phyloP scores from a whole-genome alignment of 2,888 invertebrate species.

The Brenthis daphne region DNA sequence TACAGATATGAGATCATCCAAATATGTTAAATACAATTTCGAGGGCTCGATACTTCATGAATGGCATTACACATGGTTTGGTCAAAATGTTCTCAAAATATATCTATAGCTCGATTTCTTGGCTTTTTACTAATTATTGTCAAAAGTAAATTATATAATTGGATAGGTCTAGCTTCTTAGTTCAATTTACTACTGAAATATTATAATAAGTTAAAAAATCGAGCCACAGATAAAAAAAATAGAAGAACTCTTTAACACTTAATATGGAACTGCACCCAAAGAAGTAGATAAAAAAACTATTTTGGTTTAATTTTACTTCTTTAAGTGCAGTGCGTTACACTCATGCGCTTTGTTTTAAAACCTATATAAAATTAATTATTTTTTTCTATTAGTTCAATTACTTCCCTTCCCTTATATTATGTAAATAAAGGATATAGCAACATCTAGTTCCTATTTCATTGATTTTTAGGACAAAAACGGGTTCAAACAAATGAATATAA shows the following conservation, averaged over 20 bases:
- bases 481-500: too few relatives aligned
- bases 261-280: slow-evolving; percentile 23
- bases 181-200: background rate
- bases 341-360: slow-evolving; percentile 21
- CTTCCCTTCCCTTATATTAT: background rate
- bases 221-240: slow-evolving; percentile 15
- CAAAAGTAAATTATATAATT: background rate
- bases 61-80: slow-evolving; percentile 24
- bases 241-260: slow-evolving; percentile 9
- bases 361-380: background rate
- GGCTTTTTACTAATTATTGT: background rate
- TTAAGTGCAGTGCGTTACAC: slow-evolving; percentile 22
- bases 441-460: too few relatives aligned
- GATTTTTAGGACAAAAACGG: too few relatives aligned
- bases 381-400: background rate
- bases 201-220: slow-evolving; percentile 2
- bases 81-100: slow-evolving; percentile 12
- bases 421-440: background rate
- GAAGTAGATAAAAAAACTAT: slow-evolving; percentile 13
- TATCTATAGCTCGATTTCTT: slow-evolving; percentile 12
- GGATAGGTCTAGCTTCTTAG: background rate
- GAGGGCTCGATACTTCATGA: slow-evolving; percentile 37
- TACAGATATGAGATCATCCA: slow-evolving; percentile 73
- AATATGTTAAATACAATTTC: slow-evolving; percentile 62
- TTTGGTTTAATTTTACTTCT: slow-evolving; percentile 20